phyloP scores from a whole-genome alignment of 1,140 invertebrate genomes.

The Orius insidiosus region DNA sequence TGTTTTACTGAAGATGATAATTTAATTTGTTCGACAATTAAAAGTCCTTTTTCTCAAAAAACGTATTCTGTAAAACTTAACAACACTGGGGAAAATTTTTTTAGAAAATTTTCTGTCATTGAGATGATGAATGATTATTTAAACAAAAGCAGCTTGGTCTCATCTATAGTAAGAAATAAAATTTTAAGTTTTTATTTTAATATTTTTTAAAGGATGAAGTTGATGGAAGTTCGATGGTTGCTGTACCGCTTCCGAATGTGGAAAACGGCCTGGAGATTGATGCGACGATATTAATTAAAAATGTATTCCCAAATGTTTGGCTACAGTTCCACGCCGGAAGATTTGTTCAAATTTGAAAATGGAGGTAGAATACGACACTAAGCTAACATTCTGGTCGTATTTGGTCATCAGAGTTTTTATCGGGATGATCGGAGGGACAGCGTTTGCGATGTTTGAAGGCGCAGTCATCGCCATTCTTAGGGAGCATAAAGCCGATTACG shows the following conservation, averaged over 20 bases:
- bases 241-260: slow-evolving; percentile 24
- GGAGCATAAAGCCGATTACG: slow-evolving; percentile 62
- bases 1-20: too few species aligned
- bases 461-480: slow-evolving; percentile 60
- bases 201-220: slow-evolving; percentile 18
- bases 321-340: slow-evolving; percentile 31
- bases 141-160: too few species aligned
- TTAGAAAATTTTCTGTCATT: too few species aligned
- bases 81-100: too few species aligned
- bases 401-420: slow-evolving; percentile 53
- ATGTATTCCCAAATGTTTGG: slow-evolving; percentile 33
- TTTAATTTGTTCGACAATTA: too few species aligned
- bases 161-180: too few species aligned
- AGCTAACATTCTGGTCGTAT: slow-evolving; percentile 58
- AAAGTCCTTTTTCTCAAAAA: too few species aligned
- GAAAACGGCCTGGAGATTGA: slow-evolving; percentile 20
- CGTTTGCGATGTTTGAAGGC: slow-evolving; percentile 67
- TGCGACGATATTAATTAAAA: slow-evolving; percentile 20
- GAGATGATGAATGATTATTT: too few species aligned
- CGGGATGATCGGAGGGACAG: slow-evolving; percentile 40
- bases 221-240: slow-evolving; percentile 18
- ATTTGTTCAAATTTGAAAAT: slow-evolving; percentile 41
- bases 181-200: too few species aligned
- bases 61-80: too few species aligned
- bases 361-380: slow-evolving; percentile 39